Conservation (phyloP, 2,797 vertebrate species). For the Ctenopoma kingsleyae region DNA sequence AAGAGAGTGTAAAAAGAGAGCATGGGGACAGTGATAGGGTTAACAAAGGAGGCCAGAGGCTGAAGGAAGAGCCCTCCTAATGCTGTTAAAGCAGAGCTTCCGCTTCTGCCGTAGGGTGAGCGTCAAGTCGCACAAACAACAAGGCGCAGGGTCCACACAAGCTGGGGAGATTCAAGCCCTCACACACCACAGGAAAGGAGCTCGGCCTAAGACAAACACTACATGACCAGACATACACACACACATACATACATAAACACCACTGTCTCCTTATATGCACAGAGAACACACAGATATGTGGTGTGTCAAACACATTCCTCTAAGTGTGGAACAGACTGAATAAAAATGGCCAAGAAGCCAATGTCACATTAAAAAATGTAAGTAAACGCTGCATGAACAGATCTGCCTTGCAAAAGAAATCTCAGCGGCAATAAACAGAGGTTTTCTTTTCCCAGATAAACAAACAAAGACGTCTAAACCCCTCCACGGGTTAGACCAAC, state of each 20-base stretch:
- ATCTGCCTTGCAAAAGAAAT: not conserved
- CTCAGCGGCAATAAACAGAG: slow-evolving; percentile 34
- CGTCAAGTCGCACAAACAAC: slow-evolving; percentile 48
- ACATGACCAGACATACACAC: slow-evolving; percentile 32
- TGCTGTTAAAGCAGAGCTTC: slow-evolving; percentile 61
- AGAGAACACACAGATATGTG: slow-evolving; percentile 33
- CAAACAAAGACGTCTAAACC: slow-evolving; percentile 64
- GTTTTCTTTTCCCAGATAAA: slow-evolving; percentile 51
- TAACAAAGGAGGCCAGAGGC: slow-evolving; percentile 43
- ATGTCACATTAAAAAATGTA: not conserved
- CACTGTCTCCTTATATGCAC: slow-evolving; percentile 49
- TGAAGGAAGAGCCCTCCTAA: slow-evolving; percentile 64
- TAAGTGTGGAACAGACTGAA: slow-evolving; percentile 5
- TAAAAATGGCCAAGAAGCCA: slow-evolving; percentile 14
- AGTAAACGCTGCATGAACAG: not conserved
- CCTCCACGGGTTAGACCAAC: slow-evolving; percentile 57
- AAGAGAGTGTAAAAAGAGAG: not conserved
- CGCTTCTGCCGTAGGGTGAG: slow-evolving; percentile 54
- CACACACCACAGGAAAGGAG: slow-evolving; percentile 60
- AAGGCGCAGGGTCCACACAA: slow-evolving; percentile 54
- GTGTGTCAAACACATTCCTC: slow-evolving; percentile 25
- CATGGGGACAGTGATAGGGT: slow-evolving; percentile 31
- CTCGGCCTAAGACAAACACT: slow-evolving; percentile 57
- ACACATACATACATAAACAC: slow-evolving; percentile 20
- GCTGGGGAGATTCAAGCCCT: slow-evolving; percentile 36